Base-by-base conservation (phyloP, 2,797 vertebrate species). In the Acrossocheilus fasciatus region DNA sequence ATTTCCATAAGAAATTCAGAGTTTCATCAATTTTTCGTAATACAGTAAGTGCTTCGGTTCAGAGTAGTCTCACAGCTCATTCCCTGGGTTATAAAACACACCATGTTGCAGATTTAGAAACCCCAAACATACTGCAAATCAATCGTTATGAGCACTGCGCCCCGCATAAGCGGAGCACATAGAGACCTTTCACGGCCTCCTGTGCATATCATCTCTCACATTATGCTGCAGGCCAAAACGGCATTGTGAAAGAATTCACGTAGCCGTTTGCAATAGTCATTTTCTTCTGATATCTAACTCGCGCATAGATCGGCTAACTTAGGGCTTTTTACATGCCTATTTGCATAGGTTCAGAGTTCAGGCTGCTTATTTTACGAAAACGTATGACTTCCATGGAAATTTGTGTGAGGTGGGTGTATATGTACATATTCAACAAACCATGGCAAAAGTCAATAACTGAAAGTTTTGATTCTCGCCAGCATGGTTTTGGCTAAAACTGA, bases 51-150 rank as follows among this genome's bases (percentile, higher is more conserved):
- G 76, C 74, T 77, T 74, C 75, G 69, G 64, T 87, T 87, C 84
- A 84, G 47, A 43, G 30, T 75, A 73, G 83, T 85, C 83, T 83
- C 73, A 45, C 43, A 43, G 59, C 76, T 82, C 68, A 78, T 84
- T 90, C 73, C 68, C 54, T 79, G 77, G 50, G 66, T 85, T 86
- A 90, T 86, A 89, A 82, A 87, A 69, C 85, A 85, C 87, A 88
- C 83, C 86, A 84, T 88, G 87, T 89, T 87, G 79, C 88, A 88
- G 76, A 82, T 89, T 88, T 78, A 87, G 80, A 84, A 85, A 90
- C 87, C 43, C 77, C 86, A 89, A 86, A 89, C 87, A 89, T 81
- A 89, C 87, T 89, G 88, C 88, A 90, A 90, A 90, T 90, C 90
- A 90, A 90, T 90, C 82, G 86, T 84, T 88, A 86, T 87, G 74